phyloP scores from a whole-genome alignment of 2,888 invertebrate species.

The Palloptera scutellata region DNA sequence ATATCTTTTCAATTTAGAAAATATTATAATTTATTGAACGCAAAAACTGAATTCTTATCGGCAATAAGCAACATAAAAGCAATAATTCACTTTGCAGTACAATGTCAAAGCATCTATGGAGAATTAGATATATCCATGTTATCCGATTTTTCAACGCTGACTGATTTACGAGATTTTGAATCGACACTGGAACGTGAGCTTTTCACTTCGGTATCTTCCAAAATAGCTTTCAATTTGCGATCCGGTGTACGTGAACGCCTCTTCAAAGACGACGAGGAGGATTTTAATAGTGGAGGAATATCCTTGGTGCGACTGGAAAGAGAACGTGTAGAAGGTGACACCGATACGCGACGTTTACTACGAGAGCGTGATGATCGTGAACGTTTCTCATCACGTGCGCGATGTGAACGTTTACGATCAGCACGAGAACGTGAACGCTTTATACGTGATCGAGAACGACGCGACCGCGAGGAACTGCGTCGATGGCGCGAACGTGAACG shows the following conservation, averaged over 20 bases:
- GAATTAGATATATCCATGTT: constrained; percentile 85
- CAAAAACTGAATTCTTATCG: neutral
- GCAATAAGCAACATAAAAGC: no score
- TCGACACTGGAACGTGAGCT: constrained; percentile 62
- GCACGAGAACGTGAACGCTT: constrained; percentile 65
- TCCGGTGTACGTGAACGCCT: constrained; percentile 62
- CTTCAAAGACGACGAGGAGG: constrained; percentile 52
- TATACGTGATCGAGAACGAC: constrained; percentile 54
- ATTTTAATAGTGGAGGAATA: constrained; percentile 37
- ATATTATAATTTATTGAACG: neutral
- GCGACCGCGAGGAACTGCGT: constrained; percentile 57
- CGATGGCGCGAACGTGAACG: constrained; percentile 50
- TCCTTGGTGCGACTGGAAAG: constrained; percentile 61
- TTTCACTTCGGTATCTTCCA: constrained; percentile 55
- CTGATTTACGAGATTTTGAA: constrained; percentile 67
- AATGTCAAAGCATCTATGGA: constrained; percentile 66
- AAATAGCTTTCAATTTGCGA: constrained; percentile 59
- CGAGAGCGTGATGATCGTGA: constrained; percentile 63
- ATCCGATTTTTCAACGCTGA: constrained; percentile 69
- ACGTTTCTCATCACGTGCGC: constrained; percentile 62
- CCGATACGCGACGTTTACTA: constrained; percentile 62
- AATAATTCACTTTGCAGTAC: no score
- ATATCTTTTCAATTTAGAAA: no score
- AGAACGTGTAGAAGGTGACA: constrained; percentile 57
- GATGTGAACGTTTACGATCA: constrained; percentile 70